phyloP scores from a whole-genome alignment of 2,797 vertebrate species.

The Furcifer pardalis region DNA sequence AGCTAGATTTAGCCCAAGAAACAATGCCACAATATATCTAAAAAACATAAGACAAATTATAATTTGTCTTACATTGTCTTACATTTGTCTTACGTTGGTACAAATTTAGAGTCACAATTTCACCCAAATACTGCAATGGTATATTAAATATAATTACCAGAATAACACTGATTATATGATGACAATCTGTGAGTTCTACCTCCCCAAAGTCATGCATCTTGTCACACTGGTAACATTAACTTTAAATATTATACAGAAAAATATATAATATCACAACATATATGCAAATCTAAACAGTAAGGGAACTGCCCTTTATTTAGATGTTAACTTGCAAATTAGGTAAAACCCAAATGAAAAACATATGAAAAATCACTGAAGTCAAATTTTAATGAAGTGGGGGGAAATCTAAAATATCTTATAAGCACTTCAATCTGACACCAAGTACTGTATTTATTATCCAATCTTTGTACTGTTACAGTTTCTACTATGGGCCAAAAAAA shows the following conservation, averaged over 20 bases:
- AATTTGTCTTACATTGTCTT: no score
- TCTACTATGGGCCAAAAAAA: neutral
- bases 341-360: neutral
- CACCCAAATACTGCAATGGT: no score
- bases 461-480: neutral
- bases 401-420: neutral
- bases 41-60: neutral
- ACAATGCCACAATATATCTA: slow-evolving; percentile 14
- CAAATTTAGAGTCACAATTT: no score
- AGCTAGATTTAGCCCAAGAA: neutral
- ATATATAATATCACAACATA: neutral
- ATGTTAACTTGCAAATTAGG: slow-evolving; percentile 5
- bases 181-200: slow-evolving; percentile 21
- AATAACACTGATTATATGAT: slow-evolving; percentile 3
- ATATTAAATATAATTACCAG: neutral
- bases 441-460: neutral
- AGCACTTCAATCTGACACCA: neutral
- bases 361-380: neutral
- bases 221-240: neutral
- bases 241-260: slow-evolving; percentile 16
- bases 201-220: slow-evolving; percentile 19
- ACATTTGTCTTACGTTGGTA: no score
- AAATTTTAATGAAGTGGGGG: neutral
- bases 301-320: neutral
- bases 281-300: slow-evolving; percentile 5